Evolutionary conservation across 2,888 invertebrate species (phyloP), one percentile per base, ranked within the genome.

Genomic region (Netelia fuscicornis): DNA sequence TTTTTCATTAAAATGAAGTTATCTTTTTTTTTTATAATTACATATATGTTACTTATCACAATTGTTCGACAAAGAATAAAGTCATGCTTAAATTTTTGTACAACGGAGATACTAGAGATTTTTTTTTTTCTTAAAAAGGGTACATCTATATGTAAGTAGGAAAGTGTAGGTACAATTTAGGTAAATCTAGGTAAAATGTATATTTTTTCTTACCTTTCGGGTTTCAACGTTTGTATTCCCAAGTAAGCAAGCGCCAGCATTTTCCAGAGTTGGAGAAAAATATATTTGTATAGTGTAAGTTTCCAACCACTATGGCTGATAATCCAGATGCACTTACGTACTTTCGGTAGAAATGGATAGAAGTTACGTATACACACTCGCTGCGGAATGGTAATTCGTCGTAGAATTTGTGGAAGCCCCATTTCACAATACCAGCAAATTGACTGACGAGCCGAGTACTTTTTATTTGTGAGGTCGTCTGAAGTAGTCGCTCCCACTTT

Each of bases 331-430:
- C 20, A 20, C 65, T 37, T 42, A 48, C 17, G 65, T 17, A 37
- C 37, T 62, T 37, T 25, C 8, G 17, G 0, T 9, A 54, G 8
- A 68, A 25, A 52, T 9, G 25, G n/a, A 11, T 25, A 52, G 23
- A 52, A n/a, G 52, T 25, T 52, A 17, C 20, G 5, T 52, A 9
- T 52, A 13, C 10, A 30, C 17, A 65, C 13, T 0, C 13, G 11
- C 48, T 13, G 48, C 13, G 48, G 48, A 48, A 48, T 48, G 13
- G 48, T 13, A 48, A 48, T 20, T 20, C 44, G 8, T 13, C 3
- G 44, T 13, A 60, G 60, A 75, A 72, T 62, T 81, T 25, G 62
- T 67, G 65, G 48, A 62, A 70, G 60, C 48, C 25, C 60, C 17
- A 79, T 71, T 48, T 23, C 71, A 62, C 52, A 5, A 64, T 70